Percentiles rank a stretch among this genome's conserved stretches.
Conservation (phyloP, 2,797 vertebrate genomes). For the Percopsis omiscomaycus region DNA sequence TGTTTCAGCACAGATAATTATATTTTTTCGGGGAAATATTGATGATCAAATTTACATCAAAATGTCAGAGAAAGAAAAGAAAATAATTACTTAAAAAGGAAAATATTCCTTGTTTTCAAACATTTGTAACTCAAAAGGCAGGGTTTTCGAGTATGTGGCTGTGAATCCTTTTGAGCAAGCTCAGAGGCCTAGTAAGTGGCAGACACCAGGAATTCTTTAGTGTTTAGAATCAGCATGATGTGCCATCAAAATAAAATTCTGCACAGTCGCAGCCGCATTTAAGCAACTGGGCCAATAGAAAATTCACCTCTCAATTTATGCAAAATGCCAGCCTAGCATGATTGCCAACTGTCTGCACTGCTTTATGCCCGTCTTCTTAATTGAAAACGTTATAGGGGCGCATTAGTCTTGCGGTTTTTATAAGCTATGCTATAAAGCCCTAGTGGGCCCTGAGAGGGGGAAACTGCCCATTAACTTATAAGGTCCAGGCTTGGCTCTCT, state of each 20-base stretch:
- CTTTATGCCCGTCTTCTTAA: slow-evolving; percentile 74
- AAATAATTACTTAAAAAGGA: slow-evolving; percentile 5
- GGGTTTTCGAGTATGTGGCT: slow-evolving; percentile 56
- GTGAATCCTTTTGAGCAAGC: slow-evolving; percentile 56
- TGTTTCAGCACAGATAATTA: too few species aligned
- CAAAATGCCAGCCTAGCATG: slow-evolving; percentile 68
- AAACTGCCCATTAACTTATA: slow-evolving; percentile 87
- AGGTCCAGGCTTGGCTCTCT: slow-evolving; percentile 84
- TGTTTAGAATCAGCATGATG: slow-evolving; percentile 69
- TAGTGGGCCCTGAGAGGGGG: slow-evolving; percentile 73
- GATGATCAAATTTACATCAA: too few species aligned
- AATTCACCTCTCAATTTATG: slow-evolving; percentile 68
- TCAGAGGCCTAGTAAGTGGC: slow-evolving; percentile 57
- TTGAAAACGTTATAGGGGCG: slow-evolving; percentile 79
- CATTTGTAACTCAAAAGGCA: slow-evolving; percentile 45
- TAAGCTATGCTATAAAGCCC: slow-evolving; percentile 82
- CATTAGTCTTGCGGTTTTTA: slow-evolving; percentile 78
- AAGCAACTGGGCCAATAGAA: slow-evolving; percentile 68
- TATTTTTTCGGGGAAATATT: too few species aligned
- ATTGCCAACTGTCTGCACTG: slow-evolving; percentile 68
- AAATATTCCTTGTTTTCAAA: slow-evolving; percentile 35
- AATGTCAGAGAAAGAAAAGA: too few species aligned
- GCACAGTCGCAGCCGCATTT: slow-evolving; percentile 69
- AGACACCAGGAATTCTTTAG: slow-evolving; percentile 71
- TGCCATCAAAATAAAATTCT: slow-evolving; percentile 69